Conservation (phyloP, 1,140 invertebrate species). For the Battus philenor region DNA sequence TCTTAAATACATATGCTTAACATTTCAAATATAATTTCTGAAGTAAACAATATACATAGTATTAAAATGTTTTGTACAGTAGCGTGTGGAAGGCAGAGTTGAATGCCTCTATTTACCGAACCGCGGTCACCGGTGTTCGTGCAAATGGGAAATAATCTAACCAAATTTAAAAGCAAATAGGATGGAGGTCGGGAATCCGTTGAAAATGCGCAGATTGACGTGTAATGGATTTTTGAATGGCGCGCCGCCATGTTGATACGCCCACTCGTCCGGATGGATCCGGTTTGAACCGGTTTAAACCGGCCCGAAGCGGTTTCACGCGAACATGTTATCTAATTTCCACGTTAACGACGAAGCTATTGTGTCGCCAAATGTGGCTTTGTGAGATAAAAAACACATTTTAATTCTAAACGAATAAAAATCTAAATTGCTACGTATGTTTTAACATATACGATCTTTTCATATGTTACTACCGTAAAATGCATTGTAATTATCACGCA, state of each 20-base stretch:
- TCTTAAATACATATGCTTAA: no score
- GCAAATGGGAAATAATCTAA: conserved; percentile 5
- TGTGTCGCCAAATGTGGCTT: not conserved
- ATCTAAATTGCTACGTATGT: no score
- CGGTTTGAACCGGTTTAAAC: conserved; percentile 21
- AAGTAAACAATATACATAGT: no score
- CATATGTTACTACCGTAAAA: no score
- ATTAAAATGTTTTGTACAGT: no score
- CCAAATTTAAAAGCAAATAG: conserved; percentile 8
- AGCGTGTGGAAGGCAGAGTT: no score
- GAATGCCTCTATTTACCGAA: no score
- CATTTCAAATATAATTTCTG: no score
- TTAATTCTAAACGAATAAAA: no score
- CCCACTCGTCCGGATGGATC: conserved; percentile 25
- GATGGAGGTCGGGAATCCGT: conserved; percentile 1
- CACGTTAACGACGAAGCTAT: not conserved
- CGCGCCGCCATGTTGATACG: conserved; percentile 31
- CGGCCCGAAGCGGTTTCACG: conserved; percentile 19
- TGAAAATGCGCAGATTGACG: conserved; percentile 54
- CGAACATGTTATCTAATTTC: conserved; percentile 21
- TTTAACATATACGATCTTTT: no score
- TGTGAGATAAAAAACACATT: conserved; percentile 2
- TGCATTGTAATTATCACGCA: no score
- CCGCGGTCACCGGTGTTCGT: no score
- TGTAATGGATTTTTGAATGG: conserved; percentile 57